Evolutionary conservation across 2,888 invertebrate genomes (phyloP), one percentile per base, ranked within the genome.

Genomic region (Drosophila fungiperda): DNA sequence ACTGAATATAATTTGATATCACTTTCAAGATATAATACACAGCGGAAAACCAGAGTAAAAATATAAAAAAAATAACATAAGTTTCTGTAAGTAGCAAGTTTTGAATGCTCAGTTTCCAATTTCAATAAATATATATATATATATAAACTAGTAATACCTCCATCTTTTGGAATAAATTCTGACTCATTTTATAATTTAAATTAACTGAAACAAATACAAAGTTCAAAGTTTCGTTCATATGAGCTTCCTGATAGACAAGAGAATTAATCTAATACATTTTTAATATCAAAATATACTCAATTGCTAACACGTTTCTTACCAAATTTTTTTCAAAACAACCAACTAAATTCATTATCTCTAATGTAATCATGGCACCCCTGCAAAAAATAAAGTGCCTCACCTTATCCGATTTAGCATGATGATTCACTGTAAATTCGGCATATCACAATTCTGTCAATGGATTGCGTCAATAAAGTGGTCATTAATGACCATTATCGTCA

Each of bases 401-500:
- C 63, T 40, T 12, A 20, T 12, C 1, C 15, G 29, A 45, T 23
- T 45, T 15, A 23, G 15, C 8, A 23, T 23, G 20, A 45, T 78
- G 75, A 70, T 36, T 68, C 77, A 75, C 48, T 26, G 11, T n/a
- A 35, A 61, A 65, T 72, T 64, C 35, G 66, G 68, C 78, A 69
- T 73, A 76, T 78, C 68, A 67, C 68, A 78, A 70, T 70, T 62
- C 78, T 80, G 86, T 86, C 84, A 84, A 76, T 83, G 74, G 63
- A 67, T 82, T 87, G 64, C 70, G 86, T 85, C 83, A 85, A 83
- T 80, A 83, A 54, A 62, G 62, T 67, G 68, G 45, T 86, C 76
- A 80, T 85, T 87, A 84, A 73, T 62, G 68, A 66, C 50, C 73
- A 66, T 63, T 77, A 77, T 58, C 65, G 50, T 35, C 66, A 69